Evolutionary conservation across 1,140 invertebrate genomes (phyloP).

Genomic region (Drosophila melanica): DNA sequence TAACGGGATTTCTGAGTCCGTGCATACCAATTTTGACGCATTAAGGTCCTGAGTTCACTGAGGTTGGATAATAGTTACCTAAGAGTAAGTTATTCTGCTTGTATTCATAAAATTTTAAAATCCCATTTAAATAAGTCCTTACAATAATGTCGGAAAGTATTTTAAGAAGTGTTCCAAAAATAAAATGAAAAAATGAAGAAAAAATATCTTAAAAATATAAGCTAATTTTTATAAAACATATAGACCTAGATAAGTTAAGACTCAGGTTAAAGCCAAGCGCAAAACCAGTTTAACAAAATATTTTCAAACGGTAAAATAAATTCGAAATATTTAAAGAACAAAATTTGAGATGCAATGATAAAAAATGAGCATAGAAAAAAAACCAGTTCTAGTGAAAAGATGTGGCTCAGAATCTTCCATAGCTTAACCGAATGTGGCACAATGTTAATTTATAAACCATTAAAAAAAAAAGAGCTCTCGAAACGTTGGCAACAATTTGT

Average conservation of each 20-base stretch:
- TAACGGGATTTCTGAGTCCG: too few relatives aligned
- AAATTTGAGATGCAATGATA: background rate
- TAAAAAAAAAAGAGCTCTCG: constrained; percentile 15
- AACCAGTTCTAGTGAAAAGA: background rate
- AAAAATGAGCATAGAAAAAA: constrained; percentile 4
- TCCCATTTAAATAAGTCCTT: too few relatives aligned
- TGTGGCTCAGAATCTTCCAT: background rate
- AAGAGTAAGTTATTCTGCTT: too few relatives aligned
- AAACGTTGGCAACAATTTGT: constrained; percentile 54
- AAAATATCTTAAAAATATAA: too few relatives aligned
- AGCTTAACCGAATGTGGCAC: constrained; percentile 31
- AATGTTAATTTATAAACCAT: constrained; percentile 36
- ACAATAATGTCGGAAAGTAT: too few relatives aligned
- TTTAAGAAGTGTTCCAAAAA: too few relatives aligned
- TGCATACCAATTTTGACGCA: too few relatives aligned
- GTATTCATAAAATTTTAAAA: too few relatives aligned
- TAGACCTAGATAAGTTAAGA: background rate
- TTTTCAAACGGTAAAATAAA: background rate
- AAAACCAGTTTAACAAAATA: background rate
- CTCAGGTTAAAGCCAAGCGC: background rate
- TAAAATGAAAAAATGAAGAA: too few relatives aligned
- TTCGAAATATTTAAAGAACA: background rate
- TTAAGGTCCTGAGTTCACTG: too few relatives aligned
- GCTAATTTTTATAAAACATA: too few relatives aligned
- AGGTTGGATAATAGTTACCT: too few relatives aligned